These are phyloP conservation scores for Pelusios castaneus DNA, from an alignment of 2,113 vertebrate species.

Conservation along the genomic window DNA sequence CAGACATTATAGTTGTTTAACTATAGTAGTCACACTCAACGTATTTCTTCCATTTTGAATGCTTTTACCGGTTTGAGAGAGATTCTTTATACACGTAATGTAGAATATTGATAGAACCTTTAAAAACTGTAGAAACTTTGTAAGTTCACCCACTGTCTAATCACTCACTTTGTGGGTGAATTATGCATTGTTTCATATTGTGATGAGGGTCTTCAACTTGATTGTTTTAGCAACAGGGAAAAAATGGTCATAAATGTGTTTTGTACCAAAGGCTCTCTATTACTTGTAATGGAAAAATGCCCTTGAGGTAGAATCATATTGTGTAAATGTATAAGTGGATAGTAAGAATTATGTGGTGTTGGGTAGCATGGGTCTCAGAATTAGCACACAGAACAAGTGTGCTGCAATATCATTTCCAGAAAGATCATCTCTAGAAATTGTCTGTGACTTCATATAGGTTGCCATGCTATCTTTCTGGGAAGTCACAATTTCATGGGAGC, in stretches of 20 bases:
- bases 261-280: neutral
- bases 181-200: neutral
- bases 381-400: neutral
- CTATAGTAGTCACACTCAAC: neutral
- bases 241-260: neutral
- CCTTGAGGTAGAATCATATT: neutral
- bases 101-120: neutral
- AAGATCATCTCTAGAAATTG: neutral
- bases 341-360: neutral
- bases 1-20: constrained; percentile 5
- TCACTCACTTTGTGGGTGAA: neutral
- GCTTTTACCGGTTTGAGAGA: neutral
- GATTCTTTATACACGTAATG: neutral
- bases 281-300: neutral
- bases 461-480: constrained; percentile 7
- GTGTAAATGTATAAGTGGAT: neutral
- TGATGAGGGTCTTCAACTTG: neutral
- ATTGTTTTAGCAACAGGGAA: neutral
- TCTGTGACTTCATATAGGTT: neutral
- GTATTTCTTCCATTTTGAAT: neutral
- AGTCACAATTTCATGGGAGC: neutral
- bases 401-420: neutral
- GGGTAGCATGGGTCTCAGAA: neutral
- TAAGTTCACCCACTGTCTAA: neutral
- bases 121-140: neutral